Base-by-base conservation (phyloP, 2,888 invertebrate species). In the Noctua janthe region DNA sequence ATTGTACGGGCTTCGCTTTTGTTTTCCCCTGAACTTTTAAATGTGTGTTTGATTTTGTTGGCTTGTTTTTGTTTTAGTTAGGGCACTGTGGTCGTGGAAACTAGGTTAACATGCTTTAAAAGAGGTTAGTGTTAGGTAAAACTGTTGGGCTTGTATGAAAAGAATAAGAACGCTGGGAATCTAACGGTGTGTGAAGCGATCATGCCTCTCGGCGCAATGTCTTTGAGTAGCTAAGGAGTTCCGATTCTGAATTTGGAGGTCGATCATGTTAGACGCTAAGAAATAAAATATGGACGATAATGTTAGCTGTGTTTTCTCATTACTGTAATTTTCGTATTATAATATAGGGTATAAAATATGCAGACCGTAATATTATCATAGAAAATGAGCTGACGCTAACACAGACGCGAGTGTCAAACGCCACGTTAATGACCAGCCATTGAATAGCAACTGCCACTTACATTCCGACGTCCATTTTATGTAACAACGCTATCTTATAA, bases 1-100 rank as follows among this genome's bases (percentile, higher is more conserved):
- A 83, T 88, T 80, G 82, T 72, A 71, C 73, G 56, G 78, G 71
- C 75, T 79, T 76, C 69, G 80, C 81, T 87, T 80, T 87, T 88
- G 84, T 86, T 84, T 87, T 86, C 75, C 71, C 59, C 71, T 83
- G 69, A 78, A 88, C 83, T 88, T 87, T 83, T 78, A 83, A 83
- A 83, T 72, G 88, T 88, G 81, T 88, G 83, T 85, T 83, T 80
- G 87, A 84, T 86, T 84, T 88, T 85, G 76, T 85, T 88, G 69
- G 29, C 64, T 82, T 78, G 81, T 77, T 77, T 86, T 88, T 86
- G 77, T 86, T 81, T 84, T 74, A 75, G 86, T 81, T 87, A 84
- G 70, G 78, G 66, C 76, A 81, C 73, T 79, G 82, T 84, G 78
- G 79, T 74, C 47, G 64, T 51, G 67, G 67, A 70, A 86, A 86